Conservation (phyloP, 2,113 vertebrate genomes). For the Psettodes erumei region DNA sequence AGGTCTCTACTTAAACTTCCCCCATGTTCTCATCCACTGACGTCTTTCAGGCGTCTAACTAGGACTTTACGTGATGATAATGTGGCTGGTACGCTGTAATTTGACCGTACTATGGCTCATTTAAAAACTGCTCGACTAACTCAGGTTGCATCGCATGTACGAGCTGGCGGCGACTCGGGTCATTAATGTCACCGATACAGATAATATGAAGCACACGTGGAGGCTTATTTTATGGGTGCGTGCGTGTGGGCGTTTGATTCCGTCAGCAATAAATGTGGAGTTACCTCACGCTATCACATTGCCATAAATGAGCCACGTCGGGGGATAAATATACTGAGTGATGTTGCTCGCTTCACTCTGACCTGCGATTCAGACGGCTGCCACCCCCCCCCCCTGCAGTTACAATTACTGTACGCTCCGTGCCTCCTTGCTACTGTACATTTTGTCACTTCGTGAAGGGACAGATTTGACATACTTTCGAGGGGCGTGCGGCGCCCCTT, state of each 20-base stretch:
- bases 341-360: conserved; percentile 23
- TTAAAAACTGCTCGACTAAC: conserved; percentile 39
- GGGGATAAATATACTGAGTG: conserved; percentile 51
- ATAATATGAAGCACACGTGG: conserved; percentile 29
- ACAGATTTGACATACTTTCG: conserved; percentile 35
- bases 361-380: conserved; percentile 28
- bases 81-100: conserved; percentile 41
- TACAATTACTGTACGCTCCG: conserved; percentile 32
- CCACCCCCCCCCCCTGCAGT: conserved; percentile 10
- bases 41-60: conserved; percentile 15
- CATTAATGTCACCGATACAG: conserved; percentile 42
- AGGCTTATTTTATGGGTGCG: conserved; percentile 11
- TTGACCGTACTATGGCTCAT: conserved; percentile 43
- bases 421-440: conserved; percentile 52
- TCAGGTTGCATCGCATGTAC: conserved; percentile 41
- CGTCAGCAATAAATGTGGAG: conserved; percentile 41
- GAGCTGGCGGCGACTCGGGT: conserved; percentile 25
- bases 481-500: conserved; percentile 31
- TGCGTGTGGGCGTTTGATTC: conserved; percentile 22
- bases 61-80: conserved; percentile 54
- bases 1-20: background rate
- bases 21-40: background rate
- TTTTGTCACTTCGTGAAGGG: conserved; percentile 50
- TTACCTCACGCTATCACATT: conserved; percentile 25
- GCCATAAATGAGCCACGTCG: conserved; percentile 25